Base-by-base conservation (phyloP, 2,113 vertebrate genomes). In the Aspidoscelis tigris region DNA sequence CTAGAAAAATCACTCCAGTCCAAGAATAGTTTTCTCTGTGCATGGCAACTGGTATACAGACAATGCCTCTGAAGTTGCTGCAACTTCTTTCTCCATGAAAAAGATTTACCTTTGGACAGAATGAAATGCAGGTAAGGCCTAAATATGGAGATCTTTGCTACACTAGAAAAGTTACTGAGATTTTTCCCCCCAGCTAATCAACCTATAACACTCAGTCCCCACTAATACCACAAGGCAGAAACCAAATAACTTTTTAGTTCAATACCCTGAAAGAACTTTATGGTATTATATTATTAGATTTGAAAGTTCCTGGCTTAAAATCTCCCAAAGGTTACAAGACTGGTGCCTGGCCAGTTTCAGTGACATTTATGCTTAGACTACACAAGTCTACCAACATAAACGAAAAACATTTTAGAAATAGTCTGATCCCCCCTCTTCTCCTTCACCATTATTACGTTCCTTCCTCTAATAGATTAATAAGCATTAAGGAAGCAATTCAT, bases 281-380 rank as follows among this genome's bases (percentile, higher is more conserved):
- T 26, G 47, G 41, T 86, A 81, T 21, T 80, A 21, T 80, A 88
- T 85, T 88, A 26, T 5, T 2, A 39, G 55, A 74, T 70, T 86
- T 84, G 83, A 82, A 50, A 39, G 53, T 71, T 66, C 82, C 82
- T 82, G 55, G 18, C 47, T 80, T 16, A 39, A 78, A 64, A 81
- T 82, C 44, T 91, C 88, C 89, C 85, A 82, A 83, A 47, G 79
- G 85, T 66, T 14, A 85, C 65, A 85, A 87, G 43, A 86, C 84
- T 39, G 84, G 24, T 76, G 66, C 73, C 87, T 55, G 14, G 55
- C 83, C 44, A 14, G 1, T 88, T 90, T 12, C 41, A 47, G 75
- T 86, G 85, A 87, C 88, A 90, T 92, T 86, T 71, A 87, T 80
- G 84, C 90, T 85, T 92, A 89, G 89, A 91, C 89, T 73, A 82